Conservation (phyloP, 2,113 vertebrate genomes). For the Guaruba guarouba region DNA sequence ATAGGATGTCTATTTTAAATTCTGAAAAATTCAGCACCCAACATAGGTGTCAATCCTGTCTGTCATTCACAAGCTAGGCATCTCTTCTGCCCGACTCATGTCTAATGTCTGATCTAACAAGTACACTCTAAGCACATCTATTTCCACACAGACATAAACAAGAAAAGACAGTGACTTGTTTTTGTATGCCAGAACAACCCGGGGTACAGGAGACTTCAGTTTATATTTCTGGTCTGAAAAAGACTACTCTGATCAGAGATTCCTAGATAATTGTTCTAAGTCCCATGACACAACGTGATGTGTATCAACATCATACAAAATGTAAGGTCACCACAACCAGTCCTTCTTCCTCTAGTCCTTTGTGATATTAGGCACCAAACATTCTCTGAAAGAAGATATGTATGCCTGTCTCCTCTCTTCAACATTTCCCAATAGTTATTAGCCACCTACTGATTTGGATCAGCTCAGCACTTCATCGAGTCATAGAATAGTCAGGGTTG, state of each 20-base stretch:
- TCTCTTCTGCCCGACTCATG: not conserved
- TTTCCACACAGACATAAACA: not conserved
- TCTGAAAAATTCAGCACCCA: not conserved
- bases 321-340: not conserved
- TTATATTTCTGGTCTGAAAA: not conserved
- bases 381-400: not conserved
- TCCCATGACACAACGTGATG: not conserved
- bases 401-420: not conserved
- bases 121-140: not conserved
- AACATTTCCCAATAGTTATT: not conserved
- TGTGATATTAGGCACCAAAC: not conserved
- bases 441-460: not conserved
- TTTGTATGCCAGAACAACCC: not conserved
- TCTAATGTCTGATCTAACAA: not conserved
- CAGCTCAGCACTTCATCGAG: not conserved
- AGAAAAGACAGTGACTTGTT: not conserved
- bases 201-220: not conserved
- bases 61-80: not conserved
- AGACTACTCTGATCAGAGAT: not conserved
- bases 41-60: not conserved
- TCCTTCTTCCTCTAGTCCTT: not conserved
- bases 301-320: not conserved
- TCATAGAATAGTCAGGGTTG: not conserved
- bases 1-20: not conserved
- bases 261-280: not conserved